A percentile compares a stretch with the other conserved stretches of the same genome.
These are phyloP conservation scores for Ophioninae sp. DNA, from an alignment of 2,888 invertebrate genomes.

Conservation along the genomic window DNA sequence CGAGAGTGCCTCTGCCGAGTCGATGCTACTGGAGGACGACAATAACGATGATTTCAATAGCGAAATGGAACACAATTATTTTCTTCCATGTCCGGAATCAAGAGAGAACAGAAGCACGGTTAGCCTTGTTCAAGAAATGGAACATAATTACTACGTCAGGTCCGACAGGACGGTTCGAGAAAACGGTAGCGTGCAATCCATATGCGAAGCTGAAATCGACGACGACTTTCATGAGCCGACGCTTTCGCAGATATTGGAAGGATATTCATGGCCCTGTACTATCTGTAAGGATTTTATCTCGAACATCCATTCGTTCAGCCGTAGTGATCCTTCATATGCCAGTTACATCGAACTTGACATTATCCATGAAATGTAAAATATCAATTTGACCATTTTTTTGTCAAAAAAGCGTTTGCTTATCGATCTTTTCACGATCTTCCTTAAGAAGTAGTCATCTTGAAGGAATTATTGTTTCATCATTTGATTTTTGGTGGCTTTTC, in stretches of 20 bases:
- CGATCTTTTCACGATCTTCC: too few species aligned
- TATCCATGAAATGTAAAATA: not conserved
- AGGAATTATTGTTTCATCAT: too few species aligned
- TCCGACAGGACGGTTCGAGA: conserved; percentile 6
- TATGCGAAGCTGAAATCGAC: conserved; percentile 17
- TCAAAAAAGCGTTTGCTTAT: too few species aligned
- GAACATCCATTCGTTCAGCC: conserved; percentile 21
- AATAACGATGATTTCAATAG: conserved; percentile 28
- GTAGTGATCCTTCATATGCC: not conserved
- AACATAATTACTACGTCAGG: conserved; percentile 43
- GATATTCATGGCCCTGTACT: conserved; percentile 70
- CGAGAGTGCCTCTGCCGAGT: not conserved
- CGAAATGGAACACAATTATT: conserved; percentile 55
- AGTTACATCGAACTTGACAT: not conserved
- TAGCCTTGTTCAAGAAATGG: conserved; percentile 37
- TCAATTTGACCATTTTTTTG: not conserved
- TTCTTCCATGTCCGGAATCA: conserved; percentile 30
- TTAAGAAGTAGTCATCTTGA: too few species aligned
- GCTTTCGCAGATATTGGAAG: conserved; percentile 65
- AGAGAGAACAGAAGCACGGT: conserved; percentile 21
- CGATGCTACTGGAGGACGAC: conserved; percentile 14
- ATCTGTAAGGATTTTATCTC: conserved; percentile 59
- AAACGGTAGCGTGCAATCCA: conserved; percentile 27
- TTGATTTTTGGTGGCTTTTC: too few species aligned
- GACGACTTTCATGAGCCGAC: conserved; percentile 41